These are phyloP conservation scores for Leucophenga varia DNA, from an alignment of 1,140 invertebrate species.

Conservation along the genomic window DNA sequence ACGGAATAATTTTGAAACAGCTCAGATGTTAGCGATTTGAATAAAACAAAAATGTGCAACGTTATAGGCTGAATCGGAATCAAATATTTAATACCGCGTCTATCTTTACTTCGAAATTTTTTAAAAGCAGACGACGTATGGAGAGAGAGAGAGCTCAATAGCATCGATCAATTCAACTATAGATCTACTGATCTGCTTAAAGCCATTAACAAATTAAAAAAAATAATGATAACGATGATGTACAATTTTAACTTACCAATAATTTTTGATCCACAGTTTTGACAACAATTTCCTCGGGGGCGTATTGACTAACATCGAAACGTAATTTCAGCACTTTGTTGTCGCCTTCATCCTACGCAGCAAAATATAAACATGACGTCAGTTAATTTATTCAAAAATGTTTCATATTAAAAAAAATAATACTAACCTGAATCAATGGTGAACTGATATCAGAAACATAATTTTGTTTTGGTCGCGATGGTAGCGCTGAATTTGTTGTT, in stretches of 20 bases:
- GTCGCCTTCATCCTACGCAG: slow-evolving; percentile 79
- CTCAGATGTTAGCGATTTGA: too few species aligned
- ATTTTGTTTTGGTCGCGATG: slow-evolving; percentile 51
- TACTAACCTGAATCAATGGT: slow-evolving; percentile 73
- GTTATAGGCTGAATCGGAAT: too few species aligned
- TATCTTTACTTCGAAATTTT: too few species aligned
- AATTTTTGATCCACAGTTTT: slow-evolving; percentile 96
- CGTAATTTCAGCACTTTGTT: slow-evolving; percentile 86
- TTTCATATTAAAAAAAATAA: not conserved
- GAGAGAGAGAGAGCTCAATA: too few species aligned
- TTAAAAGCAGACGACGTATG: too few species aligned
- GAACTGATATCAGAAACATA: slow-evolving; percentile 74
- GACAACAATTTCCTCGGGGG: slow-evolving; percentile 93
- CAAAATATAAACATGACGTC: slow-evolving; percentile 5
- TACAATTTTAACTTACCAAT: slow-evolving; percentile 67
- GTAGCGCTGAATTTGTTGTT: slow-evolving; percentile 59
- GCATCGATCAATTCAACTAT: too few species aligned
- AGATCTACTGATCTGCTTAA: too few species aligned
- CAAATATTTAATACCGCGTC: too few species aligned
- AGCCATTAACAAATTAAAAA: too few species aligned
- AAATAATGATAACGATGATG: too few species aligned
- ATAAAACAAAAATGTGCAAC: too few species aligned
- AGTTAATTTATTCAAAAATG: not conserved
- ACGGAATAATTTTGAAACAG: too few species aligned
- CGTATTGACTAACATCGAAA: slow-evolving; percentile 93